These are phyloP conservation scores for Hypothenemus hampei DNA, from an alignment of 1,140 invertebrate genomes.

Conservation along the genomic window DNA sequence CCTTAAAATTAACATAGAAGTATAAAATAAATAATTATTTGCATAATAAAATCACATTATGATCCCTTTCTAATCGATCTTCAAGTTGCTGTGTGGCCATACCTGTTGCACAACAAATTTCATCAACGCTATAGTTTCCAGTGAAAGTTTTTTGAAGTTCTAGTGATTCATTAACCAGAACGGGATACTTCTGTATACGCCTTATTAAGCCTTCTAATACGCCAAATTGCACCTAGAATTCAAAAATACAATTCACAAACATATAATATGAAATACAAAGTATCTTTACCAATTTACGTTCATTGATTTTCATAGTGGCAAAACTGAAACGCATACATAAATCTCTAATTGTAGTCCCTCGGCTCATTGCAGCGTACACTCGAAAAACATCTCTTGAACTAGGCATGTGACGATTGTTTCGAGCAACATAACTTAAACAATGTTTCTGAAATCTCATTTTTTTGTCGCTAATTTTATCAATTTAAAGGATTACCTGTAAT, in stretches of 20 bases:
- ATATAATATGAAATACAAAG: not conserved
- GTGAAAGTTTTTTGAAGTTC: slow-evolving; percentile 68
- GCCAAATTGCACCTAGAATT: slow-evolving; percentile 70
- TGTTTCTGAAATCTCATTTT: slow-evolving; percentile 13
- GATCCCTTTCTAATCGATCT: slow-evolving; percentile 79
- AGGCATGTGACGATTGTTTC: slow-evolving; percentile 51
- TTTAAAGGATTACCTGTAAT: slow-evolving; percentile 47
- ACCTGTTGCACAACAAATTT: slow-evolving; percentile 86
- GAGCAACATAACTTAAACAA: slow-evolving; percentile 40
- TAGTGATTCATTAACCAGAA: slow-evolving; percentile 49
- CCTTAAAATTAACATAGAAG: too few species aligned
- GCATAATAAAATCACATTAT: slow-evolving; percentile 78
- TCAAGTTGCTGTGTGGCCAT: slow-evolving; percentile 75
- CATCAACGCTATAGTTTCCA: slow-evolving; percentile 75
- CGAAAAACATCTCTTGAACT: slow-evolving; percentile 72
- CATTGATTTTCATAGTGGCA: slow-evolving; percentile 67
- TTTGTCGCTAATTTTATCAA: not conserved
- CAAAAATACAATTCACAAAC: not conserved
- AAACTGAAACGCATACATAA: slow-evolving; percentile 78
- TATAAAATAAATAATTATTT: slow-evolving; percentile 63
- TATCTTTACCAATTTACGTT: slow-evolving; percentile 62
- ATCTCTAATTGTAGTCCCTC: slow-evolving; percentile 79
- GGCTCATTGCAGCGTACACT: slow-evolving; percentile 76
- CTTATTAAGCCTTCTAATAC: slow-evolving; percentile 80
- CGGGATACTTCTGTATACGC: slow-evolving; percentile 74